phyloP scores from a whole-genome alignment of 2,888 invertebrate species.

The Campoletis raptor region DNA sequence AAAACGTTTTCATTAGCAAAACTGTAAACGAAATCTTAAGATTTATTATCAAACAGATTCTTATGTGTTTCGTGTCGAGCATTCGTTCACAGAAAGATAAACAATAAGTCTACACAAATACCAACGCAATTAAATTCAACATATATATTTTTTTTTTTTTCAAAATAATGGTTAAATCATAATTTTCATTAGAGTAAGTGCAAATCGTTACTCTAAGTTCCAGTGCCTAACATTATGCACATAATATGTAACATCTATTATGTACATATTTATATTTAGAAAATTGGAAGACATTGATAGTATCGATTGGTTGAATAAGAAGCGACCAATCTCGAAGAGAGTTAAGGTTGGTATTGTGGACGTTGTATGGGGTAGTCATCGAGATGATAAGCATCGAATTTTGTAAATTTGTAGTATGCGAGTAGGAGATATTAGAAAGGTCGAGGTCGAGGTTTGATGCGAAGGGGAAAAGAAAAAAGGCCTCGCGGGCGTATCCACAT shows the following conservation, averaged over 20 bases:
- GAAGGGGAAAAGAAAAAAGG: conserved; percentile 63
- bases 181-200: too few species aligned
- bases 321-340: neutral
- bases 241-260: neutral
- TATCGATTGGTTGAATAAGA: conserved; percentile 12
- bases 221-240: neutral
- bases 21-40: neutral
- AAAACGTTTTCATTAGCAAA: neutral
- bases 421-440: conserved; percentile 48
- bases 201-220: too few species aligned
- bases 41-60: neutral
- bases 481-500: conserved; percentile 69
- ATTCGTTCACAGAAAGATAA: neutral
- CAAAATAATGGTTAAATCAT: too few species aligned
- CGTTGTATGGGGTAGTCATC: neutral
- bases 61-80: neutral
- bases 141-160: too few species aligned
- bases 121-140: neutral
- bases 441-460: conserved; percentile 42
- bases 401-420: conserved; percentile 47
- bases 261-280: neutral
- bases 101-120: neutral
- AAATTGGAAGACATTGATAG: neutral
- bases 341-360: neutral
- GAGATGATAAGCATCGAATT: conserved; percentile 47